Percentiles rank a stretch among this genome's conserved stretches.
Conservation (phyloP, 2,113 vertebrate species). For the Phylloscopus whistleri region DNA sequence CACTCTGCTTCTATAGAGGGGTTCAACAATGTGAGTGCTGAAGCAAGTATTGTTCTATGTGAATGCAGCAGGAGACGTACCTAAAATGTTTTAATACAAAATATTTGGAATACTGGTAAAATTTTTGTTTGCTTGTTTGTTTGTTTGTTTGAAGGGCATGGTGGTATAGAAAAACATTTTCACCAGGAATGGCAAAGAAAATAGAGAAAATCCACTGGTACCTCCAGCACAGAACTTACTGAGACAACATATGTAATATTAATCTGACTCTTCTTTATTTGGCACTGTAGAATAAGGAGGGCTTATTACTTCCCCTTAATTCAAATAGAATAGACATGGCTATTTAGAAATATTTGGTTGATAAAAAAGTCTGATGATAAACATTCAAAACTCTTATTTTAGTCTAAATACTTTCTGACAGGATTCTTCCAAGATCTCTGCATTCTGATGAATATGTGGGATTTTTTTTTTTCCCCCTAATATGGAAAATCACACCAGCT, state of each 20-base stretch:
- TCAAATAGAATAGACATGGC: neutral
- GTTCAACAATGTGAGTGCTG: neutral
- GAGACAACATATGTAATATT: neutral
- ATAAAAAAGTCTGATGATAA: neutral
- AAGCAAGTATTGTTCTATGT: neutral
- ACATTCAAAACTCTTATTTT: neutral
- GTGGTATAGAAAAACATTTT: neutral
- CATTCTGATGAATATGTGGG: accelerated
- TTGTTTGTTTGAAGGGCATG: too few species aligned
- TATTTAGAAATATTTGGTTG: neutral
- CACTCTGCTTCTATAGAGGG: neutral
- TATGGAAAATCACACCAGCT: neutral
- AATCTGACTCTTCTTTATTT: neutral
- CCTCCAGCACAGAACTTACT: neutral
- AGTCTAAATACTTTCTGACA: neutral
- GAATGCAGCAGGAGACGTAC: neutral
- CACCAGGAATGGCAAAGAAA: neutral
- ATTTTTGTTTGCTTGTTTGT: too few species aligned
- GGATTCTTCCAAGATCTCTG: neutral
- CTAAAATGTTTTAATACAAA: neutral
- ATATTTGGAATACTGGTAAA: neutral
- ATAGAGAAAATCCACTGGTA: neutral
- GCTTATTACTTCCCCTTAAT: neutral
- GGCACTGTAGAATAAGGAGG: neutral
- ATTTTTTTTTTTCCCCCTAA: neutral